These are phyloP conservation scores for Epinephelus malabaricus DNA, from an alignment of 2,797 vertebrate genomes.

Conservation along the genomic window DNA sequence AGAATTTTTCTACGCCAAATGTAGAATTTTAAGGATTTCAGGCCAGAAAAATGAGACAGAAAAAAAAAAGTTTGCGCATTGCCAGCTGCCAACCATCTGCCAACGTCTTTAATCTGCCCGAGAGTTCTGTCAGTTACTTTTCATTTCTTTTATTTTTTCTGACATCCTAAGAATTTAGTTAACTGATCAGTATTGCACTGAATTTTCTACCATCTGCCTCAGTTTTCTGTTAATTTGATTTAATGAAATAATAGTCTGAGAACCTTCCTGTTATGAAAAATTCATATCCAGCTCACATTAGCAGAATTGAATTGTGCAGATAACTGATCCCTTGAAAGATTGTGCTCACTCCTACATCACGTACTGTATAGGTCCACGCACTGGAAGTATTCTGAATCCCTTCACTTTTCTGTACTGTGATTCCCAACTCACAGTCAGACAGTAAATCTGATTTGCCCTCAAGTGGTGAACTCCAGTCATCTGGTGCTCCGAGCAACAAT, in stretches of 20 bases:
- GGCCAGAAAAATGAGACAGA: conserved; percentile 2
- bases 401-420: background rate
- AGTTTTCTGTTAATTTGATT: conserved; percentile 16
- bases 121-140: conserved; percentile 48
- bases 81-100: conserved; percentile 67
- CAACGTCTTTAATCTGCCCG: conserved; percentile 39
- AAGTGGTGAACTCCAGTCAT: conserved; percentile 13
- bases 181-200: conserved; percentile 35
- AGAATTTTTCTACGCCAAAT: conserved; percentile 13
- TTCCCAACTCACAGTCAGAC: background rate
- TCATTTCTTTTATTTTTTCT: conserved; percentile 9
- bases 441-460: conserved; percentile 1
- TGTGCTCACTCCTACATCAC: background rate
- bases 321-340: background rate
- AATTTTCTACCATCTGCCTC: conserved; percentile 47
- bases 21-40: conserved; percentile 14
- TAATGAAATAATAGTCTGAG: conserved; percentile 5
- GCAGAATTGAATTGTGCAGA: conserved; percentile 1
- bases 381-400: background rate
- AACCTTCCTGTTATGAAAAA: background rate
- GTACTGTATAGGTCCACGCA: background rate
- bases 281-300: background rate
- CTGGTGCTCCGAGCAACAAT: conserved; percentile 6
- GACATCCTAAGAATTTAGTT: conserved; percentile 19
- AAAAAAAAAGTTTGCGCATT: conserved; percentile 12